These are phyloP conservation scores for Crossocerus cetratus DNA, from an alignment of 2,888 invertebrate genomes.

Conservation along the genomic window DNA sequence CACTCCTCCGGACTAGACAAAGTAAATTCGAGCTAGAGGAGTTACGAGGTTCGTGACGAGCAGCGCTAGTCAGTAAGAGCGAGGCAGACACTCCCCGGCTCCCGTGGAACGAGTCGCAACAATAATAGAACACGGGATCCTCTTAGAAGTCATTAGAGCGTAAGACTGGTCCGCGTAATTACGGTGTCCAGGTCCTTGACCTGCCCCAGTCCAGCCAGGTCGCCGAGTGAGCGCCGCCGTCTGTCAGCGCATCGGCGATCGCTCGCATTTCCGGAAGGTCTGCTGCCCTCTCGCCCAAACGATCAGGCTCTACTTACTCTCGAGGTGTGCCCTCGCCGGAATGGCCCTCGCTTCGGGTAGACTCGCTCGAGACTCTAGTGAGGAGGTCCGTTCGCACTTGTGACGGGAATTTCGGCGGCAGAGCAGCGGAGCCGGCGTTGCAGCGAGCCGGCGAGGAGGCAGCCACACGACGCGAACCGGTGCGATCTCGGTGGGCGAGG, in stretches of 20 bases:
- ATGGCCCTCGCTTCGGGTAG: too few relatives aligned
- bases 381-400: background rate
- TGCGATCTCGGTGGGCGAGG: slow-evolving; percentile 39
- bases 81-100: background rate
- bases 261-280: background rate
- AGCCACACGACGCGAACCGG: slow-evolving; percentile 31
- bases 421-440: slow-evolving; percentile 23
- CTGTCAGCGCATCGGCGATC: slow-evolving; percentile 14
- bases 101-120: slow-evolving; percentile 24
- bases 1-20: background rate
- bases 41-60: background rate
- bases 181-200: slow-evolving; percentile 55
- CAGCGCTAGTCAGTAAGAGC: background rate
- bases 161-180: slow-evolving; percentile 47
- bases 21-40: background rate
- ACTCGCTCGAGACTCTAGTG: background rate
- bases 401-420: slow-evolving; percentile 12
- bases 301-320: background rate
- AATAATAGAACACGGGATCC: slow-evolving; percentile 17
- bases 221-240: slow-evolving; percentile 7
- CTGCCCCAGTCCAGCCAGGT: slow-evolving; percentile 44
- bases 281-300: slow-evolving; percentile 7
- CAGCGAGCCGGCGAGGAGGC: background rate
- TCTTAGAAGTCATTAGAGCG: slow-evolving; percentile 38
- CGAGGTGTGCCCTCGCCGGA: too few relatives aligned